Evolutionary conservation across 2,888 invertebrate genomes (phyloP).

Genomic region (Philonicus albiceps): DNA sequence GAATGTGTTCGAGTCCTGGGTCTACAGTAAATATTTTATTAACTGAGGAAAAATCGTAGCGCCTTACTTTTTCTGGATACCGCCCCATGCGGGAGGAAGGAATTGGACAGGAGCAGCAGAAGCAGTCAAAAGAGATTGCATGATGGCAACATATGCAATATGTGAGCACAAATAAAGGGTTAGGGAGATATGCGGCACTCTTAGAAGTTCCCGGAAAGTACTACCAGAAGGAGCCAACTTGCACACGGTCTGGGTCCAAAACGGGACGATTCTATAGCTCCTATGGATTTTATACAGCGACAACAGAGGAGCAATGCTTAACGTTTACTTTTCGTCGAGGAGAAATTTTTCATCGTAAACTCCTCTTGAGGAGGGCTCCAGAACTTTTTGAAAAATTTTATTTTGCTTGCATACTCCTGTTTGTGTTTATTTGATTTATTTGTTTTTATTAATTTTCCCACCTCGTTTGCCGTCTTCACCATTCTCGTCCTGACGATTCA

Average conservation of each 20-base stretch:
- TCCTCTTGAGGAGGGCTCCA: background rate
- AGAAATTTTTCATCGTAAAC: conserved; percentile 16
- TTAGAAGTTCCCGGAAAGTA: background rate
- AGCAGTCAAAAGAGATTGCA: background rate
- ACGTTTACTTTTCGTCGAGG: conserved; percentile 19
- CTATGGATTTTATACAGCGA: background rate
- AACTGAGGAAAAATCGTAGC: background rate
- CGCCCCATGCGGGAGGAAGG: background rate
- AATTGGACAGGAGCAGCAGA: background rate
- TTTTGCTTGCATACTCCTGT: conserved; percentile 24
- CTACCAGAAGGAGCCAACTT: background rate
- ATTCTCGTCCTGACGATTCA: background rate
- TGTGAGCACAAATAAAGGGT: background rate
- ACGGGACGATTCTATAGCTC: background rate
- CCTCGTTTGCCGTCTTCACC: background rate
- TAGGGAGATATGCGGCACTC: background rate
- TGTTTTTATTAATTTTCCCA: background rate
- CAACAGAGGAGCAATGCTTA: background rate
- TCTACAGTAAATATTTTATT: conserved; percentile 33
- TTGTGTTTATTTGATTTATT: conserved; percentile 27
- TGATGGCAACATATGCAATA: conserved; percentile 21
- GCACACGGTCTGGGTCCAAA: background rate
- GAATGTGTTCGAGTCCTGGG: background rate
- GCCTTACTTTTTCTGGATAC: background rate
- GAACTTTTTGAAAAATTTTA: conserved; percentile 1